phyloP scores from a whole-genome alignment of 2,113 vertebrate species.

The Proterorhinus semilunaris region DNA sequence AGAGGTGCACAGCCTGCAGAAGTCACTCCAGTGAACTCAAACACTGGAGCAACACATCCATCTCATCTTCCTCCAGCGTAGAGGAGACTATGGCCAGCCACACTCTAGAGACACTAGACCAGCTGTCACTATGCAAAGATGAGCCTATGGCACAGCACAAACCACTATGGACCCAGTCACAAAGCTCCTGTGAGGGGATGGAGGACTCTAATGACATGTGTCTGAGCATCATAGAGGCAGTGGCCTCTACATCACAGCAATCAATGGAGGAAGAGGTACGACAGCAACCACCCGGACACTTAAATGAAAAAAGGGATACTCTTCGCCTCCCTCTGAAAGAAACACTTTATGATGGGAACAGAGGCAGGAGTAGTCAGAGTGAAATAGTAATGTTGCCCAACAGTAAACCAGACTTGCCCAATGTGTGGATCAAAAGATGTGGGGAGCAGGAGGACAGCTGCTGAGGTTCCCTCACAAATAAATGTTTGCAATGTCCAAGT shows the following conservation, averaged over 20 bases:
- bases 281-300: conserved; percentile 79
- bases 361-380: conserved; percentile 77
- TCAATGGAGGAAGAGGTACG: conserved; percentile 41
- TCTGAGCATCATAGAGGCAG: conserved; percentile 83
- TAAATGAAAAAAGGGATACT: conserved; percentile 90
- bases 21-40: conserved; percentile 44
- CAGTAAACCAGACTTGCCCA: conserved; percentile 93
- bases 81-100: conserved; percentile 74
- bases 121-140: conserved; percentile 60
- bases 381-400: conserved; percentile 90
- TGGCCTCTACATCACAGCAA: conserved; percentile 47
- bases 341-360: conserved; percentile 85
- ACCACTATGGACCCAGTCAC: conserved; percentile 78
- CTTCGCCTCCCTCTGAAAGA: conserved; percentile 89
- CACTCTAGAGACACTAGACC: conserved; percentile 64
- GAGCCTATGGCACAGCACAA: conserved; percentile 52
- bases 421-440: conserved; percentile 94
- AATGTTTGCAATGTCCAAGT: background rate
- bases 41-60: conserved; percentile 70
- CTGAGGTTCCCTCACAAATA: conserved; percentile 42
- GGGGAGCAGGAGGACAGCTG: conserved; percentile 83
- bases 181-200: conserved; percentile 87
- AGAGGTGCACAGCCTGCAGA: conserved; percentile 71
- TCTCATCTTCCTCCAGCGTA: conserved; percentile 76
- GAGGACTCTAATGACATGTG: conserved; percentile 91